phyloP scores from a whole-genome alignment of 2,797 vertebrate species.

The Chelon labrosus region DNA sequence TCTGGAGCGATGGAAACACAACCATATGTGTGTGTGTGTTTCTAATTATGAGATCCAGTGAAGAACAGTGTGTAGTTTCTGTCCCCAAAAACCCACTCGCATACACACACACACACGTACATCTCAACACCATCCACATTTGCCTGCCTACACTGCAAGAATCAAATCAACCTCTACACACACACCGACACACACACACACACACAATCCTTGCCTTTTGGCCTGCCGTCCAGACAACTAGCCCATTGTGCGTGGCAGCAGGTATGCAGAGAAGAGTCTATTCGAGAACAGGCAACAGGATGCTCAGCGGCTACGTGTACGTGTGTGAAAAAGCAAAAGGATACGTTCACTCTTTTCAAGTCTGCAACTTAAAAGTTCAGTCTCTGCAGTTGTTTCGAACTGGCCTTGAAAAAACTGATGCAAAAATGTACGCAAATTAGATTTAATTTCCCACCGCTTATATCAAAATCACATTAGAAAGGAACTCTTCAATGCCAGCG shows the following conservation, averaged over 20 bases:
- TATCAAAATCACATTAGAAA: background rate
- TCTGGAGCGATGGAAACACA: slow-evolving; percentile 2
- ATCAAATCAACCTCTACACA: slow-evolving; percentile 43
- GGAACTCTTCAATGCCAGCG: background rate
- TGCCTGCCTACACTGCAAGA: slow-evolving; percentile 40
- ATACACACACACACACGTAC: slow-evolving; percentile 15
- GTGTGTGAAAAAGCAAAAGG: slow-evolving; percentile 23
- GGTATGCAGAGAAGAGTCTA: slow-evolving; percentile 72
- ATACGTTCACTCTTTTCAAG: background rate
- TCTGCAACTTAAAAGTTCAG: background rate
- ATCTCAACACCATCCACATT: slow-evolving; percentile 26
- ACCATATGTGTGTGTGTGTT: background rate
- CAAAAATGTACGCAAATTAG: background rate
- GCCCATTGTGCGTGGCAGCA: slow-evolving; percentile 73
- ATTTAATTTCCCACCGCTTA: background rate
- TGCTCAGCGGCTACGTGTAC: slow-evolving; percentile 50
- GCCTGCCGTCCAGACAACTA: slow-evolving; percentile 72
- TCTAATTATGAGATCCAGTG: slow-evolving; percentile 39
- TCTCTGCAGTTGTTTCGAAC: background rate
- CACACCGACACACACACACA: slow-evolving; percentile 19
- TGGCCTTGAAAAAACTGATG: no score
- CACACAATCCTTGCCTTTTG: slow-evolving; percentile 57
- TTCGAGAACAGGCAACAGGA: slow-evolving; percentile 43
- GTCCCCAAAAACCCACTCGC: slow-evolving; percentile 19
- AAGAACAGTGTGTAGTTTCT: slow-evolving; percentile 39